Percentiles rank a stretch among this genome's conserved stretches.
These are phyloP conservation scores for Podarcis muralis DNA, from an alignment of 2,113 vertebrate species.

Conservation along the genomic window DNA sequence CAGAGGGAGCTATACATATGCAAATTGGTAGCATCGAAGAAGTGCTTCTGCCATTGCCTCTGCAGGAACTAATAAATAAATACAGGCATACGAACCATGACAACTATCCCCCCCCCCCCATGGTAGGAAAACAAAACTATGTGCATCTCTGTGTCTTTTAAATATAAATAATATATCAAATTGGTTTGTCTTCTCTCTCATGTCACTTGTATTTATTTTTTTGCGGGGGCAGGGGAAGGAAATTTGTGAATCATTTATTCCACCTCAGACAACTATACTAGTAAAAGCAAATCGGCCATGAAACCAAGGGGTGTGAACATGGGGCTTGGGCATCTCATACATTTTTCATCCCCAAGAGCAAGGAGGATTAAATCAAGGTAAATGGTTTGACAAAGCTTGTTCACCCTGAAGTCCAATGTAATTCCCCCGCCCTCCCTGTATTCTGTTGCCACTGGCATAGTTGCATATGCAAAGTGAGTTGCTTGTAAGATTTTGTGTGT, in stretches of 20 bases:
- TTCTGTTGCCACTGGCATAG: not conserved
- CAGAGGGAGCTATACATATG: not conserved
- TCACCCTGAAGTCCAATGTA: not conserved
- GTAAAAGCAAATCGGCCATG: not conserved
- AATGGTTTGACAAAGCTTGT: not conserved
- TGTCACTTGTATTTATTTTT: not conserved
- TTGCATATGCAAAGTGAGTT: not conserved
- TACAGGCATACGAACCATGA: not conserved
- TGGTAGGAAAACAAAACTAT: not conserved
- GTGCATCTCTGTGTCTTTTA: fast-evolving
- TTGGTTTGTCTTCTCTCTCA: not conserved
- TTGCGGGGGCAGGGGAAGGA: not conserved
- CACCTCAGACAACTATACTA: not conserved
- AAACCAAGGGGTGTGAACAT: not conserved
- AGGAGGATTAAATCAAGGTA: not conserved
- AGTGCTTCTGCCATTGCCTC: not conserved
- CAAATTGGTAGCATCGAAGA: not conserved
- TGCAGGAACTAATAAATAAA: not conserved
- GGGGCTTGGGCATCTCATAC: not conserved
- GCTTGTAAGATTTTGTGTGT: not conserved
- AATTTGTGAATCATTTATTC: not conserved
- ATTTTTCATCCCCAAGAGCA: not conserved
- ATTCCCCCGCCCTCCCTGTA: not conserved
- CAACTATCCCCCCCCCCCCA: fast-evolving
- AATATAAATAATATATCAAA: not conserved